Evolutionary conservation across 2,797 vertebrate species (phyloP).

Genomic region (Cyclopterus lumpus): DNA sequence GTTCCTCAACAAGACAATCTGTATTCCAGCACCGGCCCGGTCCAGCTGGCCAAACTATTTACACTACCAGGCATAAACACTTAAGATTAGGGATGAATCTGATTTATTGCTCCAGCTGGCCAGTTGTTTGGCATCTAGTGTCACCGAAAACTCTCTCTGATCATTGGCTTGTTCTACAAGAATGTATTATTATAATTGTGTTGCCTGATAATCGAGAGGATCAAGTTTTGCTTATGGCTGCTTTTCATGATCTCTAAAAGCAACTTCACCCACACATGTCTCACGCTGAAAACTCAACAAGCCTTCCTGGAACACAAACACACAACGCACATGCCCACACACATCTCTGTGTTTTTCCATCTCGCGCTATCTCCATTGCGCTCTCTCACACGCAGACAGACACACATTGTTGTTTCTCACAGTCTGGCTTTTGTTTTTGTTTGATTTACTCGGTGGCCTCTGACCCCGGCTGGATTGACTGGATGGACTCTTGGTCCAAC

Average conservation of each 20-base stretch:
- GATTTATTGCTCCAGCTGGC: slow-evolving; percentile 55
- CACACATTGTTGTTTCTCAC: slow-evolving; percentile 73
- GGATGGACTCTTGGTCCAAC: slow-evolving; percentile 73
- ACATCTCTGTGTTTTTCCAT: background rate
- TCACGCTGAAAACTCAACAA: slow-evolving; percentile 25
- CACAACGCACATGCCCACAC: slow-evolving; percentile 26
- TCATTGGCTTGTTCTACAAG: slow-evolving; percentile 43
- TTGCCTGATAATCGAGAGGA: slow-evolving; percentile 64
- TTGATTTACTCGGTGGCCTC: slow-evolving; percentile 74
- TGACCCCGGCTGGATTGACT: slow-evolving; percentile 65
- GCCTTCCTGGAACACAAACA: slow-evolving; percentile 56
- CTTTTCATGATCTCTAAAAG: slow-evolving; percentile 54
- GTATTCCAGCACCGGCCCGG: slow-evolving; percentile 24
- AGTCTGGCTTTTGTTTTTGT: slow-evolving; percentile 72
- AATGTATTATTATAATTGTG: slow-evolving; percentile 57
- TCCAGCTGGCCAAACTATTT: slow-evolving; percentile 67
- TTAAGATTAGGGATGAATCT: slow-evolving; percentile 53
- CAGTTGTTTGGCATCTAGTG: slow-evolving; percentile 55
- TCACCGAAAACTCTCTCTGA: slow-evolving; percentile 36
- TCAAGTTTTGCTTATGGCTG: slow-evolving; percentile 54
- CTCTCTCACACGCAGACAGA: slow-evolving; percentile 26
- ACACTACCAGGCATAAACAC: slow-evolving; percentile 62
- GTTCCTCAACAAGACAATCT: slow-evolving; percentile 21
- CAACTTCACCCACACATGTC: slow-evolving; percentile 46
- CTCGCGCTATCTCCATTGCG: slow-evolving; percentile 11